phyloP scores from a whole-genome alignment of 2,113 vertebrate species.

The Hippolais icterina region DNA sequence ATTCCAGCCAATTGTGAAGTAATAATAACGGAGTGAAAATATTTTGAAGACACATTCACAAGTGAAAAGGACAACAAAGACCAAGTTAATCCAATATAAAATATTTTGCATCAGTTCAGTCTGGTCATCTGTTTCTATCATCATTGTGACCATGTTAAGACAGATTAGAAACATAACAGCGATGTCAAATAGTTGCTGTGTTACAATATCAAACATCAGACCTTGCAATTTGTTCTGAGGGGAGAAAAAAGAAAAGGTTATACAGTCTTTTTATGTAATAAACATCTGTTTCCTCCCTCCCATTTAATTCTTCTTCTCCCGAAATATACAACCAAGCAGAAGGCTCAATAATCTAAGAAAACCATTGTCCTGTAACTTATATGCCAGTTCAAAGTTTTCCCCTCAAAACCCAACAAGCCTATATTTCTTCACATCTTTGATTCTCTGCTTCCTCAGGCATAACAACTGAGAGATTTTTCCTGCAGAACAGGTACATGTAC shows the following conservation, averaged over 20 bases:
- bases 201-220: conserved; percentile 89
- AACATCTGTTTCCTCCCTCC: not conserved
- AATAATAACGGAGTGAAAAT: conserved; percentile 89
- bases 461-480: not conserved
- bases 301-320: not conserved
- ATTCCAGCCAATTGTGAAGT: conserved; percentile 95
- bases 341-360: not conserved
- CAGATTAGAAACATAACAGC: conserved; percentile 93
- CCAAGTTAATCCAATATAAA: conserved; percentile 81
- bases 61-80: conserved; percentile 89
- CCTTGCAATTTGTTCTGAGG: conserved; percentile 92
- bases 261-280: not conserved
- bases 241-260: conserved; percentile 10
- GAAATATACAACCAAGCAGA: not conserved
- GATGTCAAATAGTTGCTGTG: conserved; percentile 91
- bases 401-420: not conserved
- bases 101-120: not conserved
- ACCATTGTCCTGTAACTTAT: not conserved
- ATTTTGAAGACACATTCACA: conserved; percentile 93
- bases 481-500: not conserved
- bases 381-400: not conserved
- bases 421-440: not conserved
- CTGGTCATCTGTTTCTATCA: conserved; percentile 91
- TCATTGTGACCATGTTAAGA: conserved; percentile 97
- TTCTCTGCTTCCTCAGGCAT: not conserved